These are phyloP conservation scores for Argynnis bischoffii DNA, from an alignment of 2,888 invertebrate species.

Conservation along the genomic window DNA sequence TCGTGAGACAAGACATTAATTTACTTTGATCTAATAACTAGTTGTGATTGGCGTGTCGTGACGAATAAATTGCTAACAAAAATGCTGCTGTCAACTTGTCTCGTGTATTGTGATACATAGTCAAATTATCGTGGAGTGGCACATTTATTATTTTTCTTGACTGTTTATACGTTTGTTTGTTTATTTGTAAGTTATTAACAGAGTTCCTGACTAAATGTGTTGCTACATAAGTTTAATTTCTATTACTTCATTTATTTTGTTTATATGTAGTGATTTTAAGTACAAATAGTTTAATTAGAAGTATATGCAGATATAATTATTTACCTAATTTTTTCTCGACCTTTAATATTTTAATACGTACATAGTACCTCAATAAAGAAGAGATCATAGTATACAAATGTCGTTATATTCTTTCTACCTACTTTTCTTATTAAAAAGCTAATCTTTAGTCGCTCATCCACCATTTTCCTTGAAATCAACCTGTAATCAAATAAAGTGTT, in stretches of 20 bases:
- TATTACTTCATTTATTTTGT: no score
- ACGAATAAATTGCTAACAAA: constrained; percentile 56
- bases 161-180: neutral
- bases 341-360: no score
- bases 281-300: no score
- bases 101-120: constrained; percentile 40
- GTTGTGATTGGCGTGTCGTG: constrained; percentile 45
- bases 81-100: constrained; percentile 56
- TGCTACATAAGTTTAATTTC: no score
- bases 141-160: neutral
- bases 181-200: no score
- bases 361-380: no score
- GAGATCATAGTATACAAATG: neutral
- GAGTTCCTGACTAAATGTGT: no score
- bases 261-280: no score
- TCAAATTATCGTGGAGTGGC: constrained; percentile 38
- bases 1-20: constrained; percentile 36
- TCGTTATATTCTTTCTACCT: neutral
- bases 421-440: no score
- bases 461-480: no score
- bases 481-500: no score
- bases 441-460: no score
- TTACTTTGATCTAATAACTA: constrained; percentile 29
- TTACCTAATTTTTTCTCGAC: neutral
- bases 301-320: neutral